phyloP scores from a whole-genome alignment of 2,113 vertebrate genomes.

The Dermatemys mawii region DNA sequence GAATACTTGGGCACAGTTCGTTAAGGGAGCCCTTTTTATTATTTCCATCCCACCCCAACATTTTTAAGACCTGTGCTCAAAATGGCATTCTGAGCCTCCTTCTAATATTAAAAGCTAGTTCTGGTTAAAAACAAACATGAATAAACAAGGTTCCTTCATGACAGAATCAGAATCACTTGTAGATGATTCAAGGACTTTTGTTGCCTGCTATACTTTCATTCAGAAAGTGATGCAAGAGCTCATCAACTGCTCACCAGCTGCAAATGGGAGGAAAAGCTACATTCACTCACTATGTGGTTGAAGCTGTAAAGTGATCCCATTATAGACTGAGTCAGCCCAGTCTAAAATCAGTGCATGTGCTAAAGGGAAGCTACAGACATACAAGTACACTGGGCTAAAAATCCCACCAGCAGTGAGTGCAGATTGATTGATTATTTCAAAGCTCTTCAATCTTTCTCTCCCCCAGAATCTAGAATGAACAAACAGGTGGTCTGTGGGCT shows the following conservation, averaged over 20 bases:
- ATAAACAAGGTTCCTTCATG: background rate
- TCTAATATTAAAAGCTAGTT: background rate
- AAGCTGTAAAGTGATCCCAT: slow-evolving; percentile 56
- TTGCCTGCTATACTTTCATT: background rate
- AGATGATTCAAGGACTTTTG: slow-evolving; percentile 1
- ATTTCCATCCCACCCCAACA: background rate
- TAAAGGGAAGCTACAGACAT: slow-evolving; percentile 49
- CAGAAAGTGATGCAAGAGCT: slow-evolving; percentile 40
- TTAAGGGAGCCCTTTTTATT: slow-evolving; percentile 12
- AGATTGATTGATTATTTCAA: slow-evolving; percentile 44
- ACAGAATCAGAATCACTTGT: background rate
- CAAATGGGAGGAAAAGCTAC: slow-evolving; percentile 58
- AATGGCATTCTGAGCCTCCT: background rate
- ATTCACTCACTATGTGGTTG: slow-evolving; percentile 48
- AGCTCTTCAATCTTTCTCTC: slow-evolving; percentile 18
- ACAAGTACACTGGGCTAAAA: slow-evolving; percentile 14
- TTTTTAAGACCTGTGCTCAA: background rate
- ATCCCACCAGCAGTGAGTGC: slow-evolving; percentile 38
- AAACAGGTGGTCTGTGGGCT: background rate
- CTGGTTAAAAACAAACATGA: background rate
- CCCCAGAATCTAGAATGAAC: background rate
- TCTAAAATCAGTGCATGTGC: slow-evolving; percentile 44
- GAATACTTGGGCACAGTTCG: slow-evolving; percentile 42
- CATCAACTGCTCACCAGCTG: slow-evolving; percentile 66
- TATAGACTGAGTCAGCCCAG: slow-evolving; percentile 53